Base-by-base conservation (phyloP, 2,888 invertebrate species). In the Lymantria monacha region DNA sequence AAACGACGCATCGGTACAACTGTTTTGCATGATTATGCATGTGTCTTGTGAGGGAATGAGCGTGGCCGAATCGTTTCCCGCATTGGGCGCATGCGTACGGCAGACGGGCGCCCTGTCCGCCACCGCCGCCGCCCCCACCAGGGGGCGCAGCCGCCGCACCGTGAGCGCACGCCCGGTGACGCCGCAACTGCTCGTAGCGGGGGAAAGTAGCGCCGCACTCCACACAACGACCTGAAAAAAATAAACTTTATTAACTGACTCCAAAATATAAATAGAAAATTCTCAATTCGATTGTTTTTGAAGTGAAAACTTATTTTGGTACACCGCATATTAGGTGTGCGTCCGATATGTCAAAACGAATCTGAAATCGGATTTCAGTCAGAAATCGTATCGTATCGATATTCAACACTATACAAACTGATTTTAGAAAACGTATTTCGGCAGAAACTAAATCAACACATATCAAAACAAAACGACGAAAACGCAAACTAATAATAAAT, bases 1-100 rank as follows among this genome's bases (percentile, higher is more conserved):
- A 91, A 0, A 91, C 91, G 63, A 91, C 91, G 58, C 91, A 91
- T 30, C 89, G 62, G 78, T 87, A 91, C 1, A 91, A 81, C 65
- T 90, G 88, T 64, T 85, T 85, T 51, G 88, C 84, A 75, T 91
- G 91, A 74, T 91, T 90, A 73, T 87, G 87, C 74, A 87, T 76
- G 70, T 91, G 91, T 0, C 90, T 56, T 0, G 89, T 85, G 62
- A 91, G 83, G 30, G 85, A 84, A 76, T 85, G 85, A 66, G 84
- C 83, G 74, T 85, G 87, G 5, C 76, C 71, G 82, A 87, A 87
- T 37, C 87, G 74, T 80, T 87, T 87, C 49, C 87, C 87, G 83
- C 89, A 90, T 76, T 84, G 83, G 46, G 74, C 56, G 79, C 90
- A 90, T 30, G 85, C 83, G 78, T 86, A 84, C 57, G 61, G 59